These are phyloP conservation scores for Agrochola lota DNA, from an alignment of 2,888 invertebrate species.

Conservation along the genomic window DNA sequence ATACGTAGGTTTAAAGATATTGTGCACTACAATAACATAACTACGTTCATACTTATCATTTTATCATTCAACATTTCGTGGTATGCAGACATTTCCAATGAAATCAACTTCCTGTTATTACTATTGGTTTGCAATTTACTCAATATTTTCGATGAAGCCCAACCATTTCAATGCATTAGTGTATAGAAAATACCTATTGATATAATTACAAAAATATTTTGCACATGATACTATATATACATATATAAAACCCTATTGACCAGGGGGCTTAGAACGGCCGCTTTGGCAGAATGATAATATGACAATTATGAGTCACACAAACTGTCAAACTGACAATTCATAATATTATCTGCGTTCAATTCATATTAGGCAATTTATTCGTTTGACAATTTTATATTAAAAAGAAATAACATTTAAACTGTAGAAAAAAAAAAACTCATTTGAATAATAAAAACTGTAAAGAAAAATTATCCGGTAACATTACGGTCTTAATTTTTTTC, in stretches of 20 bases:
- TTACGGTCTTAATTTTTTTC: too few relatives aligned
- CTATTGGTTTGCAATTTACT: background rate
- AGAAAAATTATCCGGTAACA: too few relatives aligned
- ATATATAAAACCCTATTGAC: background rate
- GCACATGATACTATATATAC: background rate
- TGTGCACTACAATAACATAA: background rate
- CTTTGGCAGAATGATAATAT: too few relatives aligned
- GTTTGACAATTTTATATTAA: too few relatives aligned
- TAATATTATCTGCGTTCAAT: too few relatives aligned
- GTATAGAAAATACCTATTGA: background rate
- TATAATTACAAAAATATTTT: background rate
- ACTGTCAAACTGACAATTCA: too few relatives aligned
- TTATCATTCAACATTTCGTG: background rate
- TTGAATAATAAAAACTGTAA: too few relatives aligned
- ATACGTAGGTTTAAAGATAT: background rate
- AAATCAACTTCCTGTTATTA: slow-evolving; percentile 3
- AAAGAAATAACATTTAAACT: too few relatives aligned
- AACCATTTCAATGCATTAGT: background rate
- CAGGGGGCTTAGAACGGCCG: too few relatives aligned
- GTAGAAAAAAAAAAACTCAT: too few relatives aligned
- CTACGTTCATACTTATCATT: background rate
- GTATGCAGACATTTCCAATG: background rate
- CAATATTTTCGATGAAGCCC: background rate
- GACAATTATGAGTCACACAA: too few relatives aligned
- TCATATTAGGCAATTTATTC: too few relatives aligned